These are phyloP conservation scores for Novumbra hubbsi DNA, from an alignment of 2,797 vertebrate genomes.

Conservation along the genomic window DNA sequence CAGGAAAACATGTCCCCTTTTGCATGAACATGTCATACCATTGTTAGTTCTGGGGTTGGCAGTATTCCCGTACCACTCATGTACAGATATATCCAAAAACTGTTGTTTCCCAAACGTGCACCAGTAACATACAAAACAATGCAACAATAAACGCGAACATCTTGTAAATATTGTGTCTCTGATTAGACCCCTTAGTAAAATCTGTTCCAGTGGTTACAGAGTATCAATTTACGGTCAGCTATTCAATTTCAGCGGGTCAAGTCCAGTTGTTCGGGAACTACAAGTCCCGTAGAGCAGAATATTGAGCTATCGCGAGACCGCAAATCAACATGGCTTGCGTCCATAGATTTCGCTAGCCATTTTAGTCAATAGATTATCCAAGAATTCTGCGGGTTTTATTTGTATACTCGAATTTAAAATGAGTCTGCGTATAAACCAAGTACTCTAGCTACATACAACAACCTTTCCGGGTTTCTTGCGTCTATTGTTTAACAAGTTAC, in stretches of 20 bases:
- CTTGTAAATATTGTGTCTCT: no score
- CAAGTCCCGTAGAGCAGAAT: neutral
- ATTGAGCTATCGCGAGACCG: neutral
- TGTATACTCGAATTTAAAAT: neutral
- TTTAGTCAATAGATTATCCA: neutral
- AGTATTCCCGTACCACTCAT: neutral
- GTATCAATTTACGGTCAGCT: no score
- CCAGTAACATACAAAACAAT: no score
- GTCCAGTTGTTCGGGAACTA: neutral
- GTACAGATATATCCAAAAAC: neutral
- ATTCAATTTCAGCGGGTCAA: no score
- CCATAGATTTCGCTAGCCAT: slow-evolving; percentile 1
- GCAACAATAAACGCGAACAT: no score
- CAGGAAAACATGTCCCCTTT: neutral
- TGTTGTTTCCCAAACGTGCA: neutral
- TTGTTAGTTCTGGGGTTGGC: neutral
- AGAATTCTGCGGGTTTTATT: neutral
- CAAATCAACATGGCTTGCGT: neutral
- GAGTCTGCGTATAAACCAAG: neutral
- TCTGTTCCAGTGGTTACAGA: no score
- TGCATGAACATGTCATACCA: neutral
- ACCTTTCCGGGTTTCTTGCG: neutral
- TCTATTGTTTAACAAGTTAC: neutral
- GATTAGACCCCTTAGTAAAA: no score
- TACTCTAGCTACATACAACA: neutral